Percentiles rank a stretch among this genome's conserved stretches.
Conservation (phyloP, 1,140 invertebrate genomes). For the Caenorhabditis tropicalis region DNA sequence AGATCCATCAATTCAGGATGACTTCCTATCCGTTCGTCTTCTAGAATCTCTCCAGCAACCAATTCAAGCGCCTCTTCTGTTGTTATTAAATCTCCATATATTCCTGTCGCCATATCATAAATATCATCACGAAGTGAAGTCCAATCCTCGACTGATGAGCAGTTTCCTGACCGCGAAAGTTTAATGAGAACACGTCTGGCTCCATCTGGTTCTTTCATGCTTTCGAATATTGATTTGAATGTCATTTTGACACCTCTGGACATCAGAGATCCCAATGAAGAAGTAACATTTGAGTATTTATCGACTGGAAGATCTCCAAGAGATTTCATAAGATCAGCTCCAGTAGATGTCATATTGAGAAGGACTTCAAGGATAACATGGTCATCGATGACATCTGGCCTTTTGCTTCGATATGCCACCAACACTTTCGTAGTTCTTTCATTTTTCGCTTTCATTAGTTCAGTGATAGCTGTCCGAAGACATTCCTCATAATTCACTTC, state of each 20-base stretch:
- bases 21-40: conserved; percentile 27
- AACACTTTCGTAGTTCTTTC: conserved; percentile 35
- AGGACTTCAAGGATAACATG: conserved; percentile 18
- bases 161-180: conserved; percentile 15
- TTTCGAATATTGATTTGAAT: conserved; percentile 21
- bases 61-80: conserved; percentile 14
- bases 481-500: background rate
- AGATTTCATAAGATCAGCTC: background rate
- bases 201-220: conserved; percentile 35
- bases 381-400: conserved; percentile 3
- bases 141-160: background rate
- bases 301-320: background rate
- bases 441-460: background rate
- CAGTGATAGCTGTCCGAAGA: background rate
- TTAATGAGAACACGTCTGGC: conserved; percentile 13
- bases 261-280: background rate
- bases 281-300: background rate
- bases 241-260: conserved; percentile 31
- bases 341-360: conserved; percentile 20
- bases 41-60: background rate
- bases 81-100: background rate
- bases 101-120: conserved; percentile 12
- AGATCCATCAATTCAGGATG: conserved; percentile 11
- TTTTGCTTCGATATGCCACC: background rate
- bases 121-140: background rate